Base-by-base conservation (phyloP, 2,888 invertebrate species). In the Epistrophe eligans region DNA sequence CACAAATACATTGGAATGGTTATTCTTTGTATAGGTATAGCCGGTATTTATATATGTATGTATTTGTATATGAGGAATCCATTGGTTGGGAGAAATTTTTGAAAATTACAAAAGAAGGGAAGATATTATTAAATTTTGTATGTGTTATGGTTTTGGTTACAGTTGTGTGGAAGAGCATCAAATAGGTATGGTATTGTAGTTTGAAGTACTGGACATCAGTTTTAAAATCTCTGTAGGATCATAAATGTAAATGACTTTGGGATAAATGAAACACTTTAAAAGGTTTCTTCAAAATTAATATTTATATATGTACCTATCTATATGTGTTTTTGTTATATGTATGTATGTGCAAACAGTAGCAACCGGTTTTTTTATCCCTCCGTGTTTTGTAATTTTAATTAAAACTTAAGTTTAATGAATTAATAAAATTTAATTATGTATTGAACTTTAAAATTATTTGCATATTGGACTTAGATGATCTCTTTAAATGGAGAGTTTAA, bases 1-100 rank as follows among this genome's bases (percentile, higher is more conserved):
- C 50, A 50, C 67, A 48, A 67, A 67, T 9, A 50, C 67, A 67
- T 19, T 19, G 4, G 35, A 10, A 62, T 62, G 38, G 17, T 19
- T 35, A 7, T 55, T 15, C 4, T 9, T 28, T 15, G 10, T 0
- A 50, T 32, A n/a, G n/a, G 57, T 38, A 35, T n/a, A 11, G 10
- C 8, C 6, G 17, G 9, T 17, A 11, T 17, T 3, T 48, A 4
- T 4, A 17, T 17, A 9, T 9, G 4, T 1, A 17, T 32, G 32
- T 32, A 32, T 32, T 32, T 32, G 35, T 35, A 35, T 35, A 9
- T 35, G 9, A 35, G 35, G 9, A 0, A 35, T 35, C 35, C 9
- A 10, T 17, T 35, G 35, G 17, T 11, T 17, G 58, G 11, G 17
- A 10, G n/a, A 38, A 6, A 17, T 17, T 38, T n/a, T 35, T 38